phyloP scores from a whole-genome alignment of 2,888 invertebrate genomes.

The Drosophila eohydei region DNA sequence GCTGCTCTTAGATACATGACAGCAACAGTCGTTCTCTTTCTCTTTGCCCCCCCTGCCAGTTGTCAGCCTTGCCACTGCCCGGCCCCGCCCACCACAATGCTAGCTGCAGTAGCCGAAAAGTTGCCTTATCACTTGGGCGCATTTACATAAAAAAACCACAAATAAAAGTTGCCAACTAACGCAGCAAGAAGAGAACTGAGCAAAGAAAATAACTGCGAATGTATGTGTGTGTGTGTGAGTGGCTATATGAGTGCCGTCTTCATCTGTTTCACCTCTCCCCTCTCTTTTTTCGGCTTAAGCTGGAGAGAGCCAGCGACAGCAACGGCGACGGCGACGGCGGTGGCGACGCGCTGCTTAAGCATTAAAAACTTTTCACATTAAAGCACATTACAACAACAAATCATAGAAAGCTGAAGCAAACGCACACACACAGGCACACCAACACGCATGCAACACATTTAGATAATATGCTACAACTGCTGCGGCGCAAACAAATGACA shows the following conservation, averaged over 20 bases:
- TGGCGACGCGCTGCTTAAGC: constrained; percentile 72
- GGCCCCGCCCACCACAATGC: constrained; percentile 2
- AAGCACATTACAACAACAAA: constrained; percentile 81
- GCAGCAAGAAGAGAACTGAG: constrained; percentile 63
- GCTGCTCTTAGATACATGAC: constrained; percentile 73
- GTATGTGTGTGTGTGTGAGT: constrained; percentile 21
- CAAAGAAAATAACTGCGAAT: constrained; percentile 64
- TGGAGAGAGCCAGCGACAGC: constrained; percentile 20
- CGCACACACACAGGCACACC: constrained; percentile 42
- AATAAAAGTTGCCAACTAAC: constrained; percentile 81
- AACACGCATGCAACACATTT: constrained; percentile 78
- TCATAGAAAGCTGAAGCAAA: constrained; percentile 68
- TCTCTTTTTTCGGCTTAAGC: constrained; percentile 37
- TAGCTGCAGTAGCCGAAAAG: constrained; percentile 74
- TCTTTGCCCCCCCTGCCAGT: neutral
- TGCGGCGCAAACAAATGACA: constrained; percentile 77
- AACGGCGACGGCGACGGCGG: constrained; percentile 16
- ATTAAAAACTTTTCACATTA: constrained; percentile 81
- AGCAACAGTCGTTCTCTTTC: constrained; percentile 58
- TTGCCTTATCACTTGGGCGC: constrained; percentile 82
- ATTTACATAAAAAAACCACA: constrained; percentile 81
- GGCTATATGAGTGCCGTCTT: constrained; percentile 45
- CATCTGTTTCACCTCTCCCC: constrained; percentile 14
- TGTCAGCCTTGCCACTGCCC: neutral
- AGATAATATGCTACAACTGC: constrained; percentile 81